phyloP scores from a whole-genome alignment of 2,888 invertebrate species.

The Temnothorax rugatulus region DNA sequence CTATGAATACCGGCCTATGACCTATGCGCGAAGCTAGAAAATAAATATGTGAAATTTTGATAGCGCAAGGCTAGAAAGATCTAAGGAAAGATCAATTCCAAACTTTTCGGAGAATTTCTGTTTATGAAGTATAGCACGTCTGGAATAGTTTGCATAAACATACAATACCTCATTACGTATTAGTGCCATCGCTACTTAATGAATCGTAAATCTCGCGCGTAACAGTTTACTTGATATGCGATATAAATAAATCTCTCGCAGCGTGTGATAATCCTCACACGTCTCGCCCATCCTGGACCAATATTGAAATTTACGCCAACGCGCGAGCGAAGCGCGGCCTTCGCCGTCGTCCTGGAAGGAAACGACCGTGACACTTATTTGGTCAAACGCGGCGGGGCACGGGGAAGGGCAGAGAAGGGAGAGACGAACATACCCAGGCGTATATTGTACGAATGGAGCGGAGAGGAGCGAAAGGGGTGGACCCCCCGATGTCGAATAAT shows the following conservation, averaged over 20 bases:
- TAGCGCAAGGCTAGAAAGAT: background rate
- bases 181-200: background rate
- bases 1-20: no score
- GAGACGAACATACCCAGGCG: conserved; percentile 41
- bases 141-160: background rate
- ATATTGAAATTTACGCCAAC: conserved; percentile 46
- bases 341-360: conserved; percentile 51
- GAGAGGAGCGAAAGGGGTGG: conserved; percentile 33
- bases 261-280: conserved; percentile 30
- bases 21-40: background rate
- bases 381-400: conserved; percentile 60
- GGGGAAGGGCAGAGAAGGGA: background rate
- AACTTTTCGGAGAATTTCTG: background rate
- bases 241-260: conserved; percentile 33
- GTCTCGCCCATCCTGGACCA: conserved; percentile 4
- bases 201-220: background rate
- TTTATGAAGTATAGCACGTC: background rate
- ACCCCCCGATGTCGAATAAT: conserved; percentile 69
- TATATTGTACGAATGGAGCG: conserved; percentile 27
- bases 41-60: background rate
- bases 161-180: background rate
- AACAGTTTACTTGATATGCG: background rate
- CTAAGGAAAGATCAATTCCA: background rate
- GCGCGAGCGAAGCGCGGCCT: conserved; percentile 20
- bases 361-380: conserved; percentile 76